Evolutionary conservation across 2,797 vertebrate genomes (phyloP), one percentile per base, ranked within the genome.

Genomic region (Astyanax mexicanus): DNA sequence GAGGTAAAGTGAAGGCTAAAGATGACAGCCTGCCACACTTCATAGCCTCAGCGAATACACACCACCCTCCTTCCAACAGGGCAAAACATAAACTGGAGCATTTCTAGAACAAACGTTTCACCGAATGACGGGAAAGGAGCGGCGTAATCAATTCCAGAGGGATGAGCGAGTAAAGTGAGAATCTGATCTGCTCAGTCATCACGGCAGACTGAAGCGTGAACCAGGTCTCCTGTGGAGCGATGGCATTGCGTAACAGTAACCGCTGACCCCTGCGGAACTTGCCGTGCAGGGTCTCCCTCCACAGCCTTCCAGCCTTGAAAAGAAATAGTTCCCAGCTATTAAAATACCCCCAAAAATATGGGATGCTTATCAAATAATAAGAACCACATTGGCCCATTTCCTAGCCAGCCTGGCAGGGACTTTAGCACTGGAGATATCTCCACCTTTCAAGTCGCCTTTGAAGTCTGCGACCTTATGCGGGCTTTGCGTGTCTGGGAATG

Each of bases 311-410:
- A 55, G 78, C 86, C 90, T 90, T 93, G 90, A 94, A 94, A 84
- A 93, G 90, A 82, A 84, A 90, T 87, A 61, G 85, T 86, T 81
- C 84, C 84, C 75, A 81, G 84, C 89, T 90, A 87, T 95, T 95
- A 93, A 95, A 94, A 92, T 90, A 89, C 92, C 92, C 94, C 74
- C 79, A 91, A 90, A 94, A 95, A 93, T 89, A 93, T 88, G 88
- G 92, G 92, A 90, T 92, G 88, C 92, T 95, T 95, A 95, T 93
- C 92, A 86, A 94, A 93, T 95, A 95, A 95, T 94, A 93, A 87
- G 91, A 94, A 95, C 88, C 95, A 95, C 89, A 93, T 95, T 95
- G 88, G 83, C 75, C 84, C 75, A 80, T 72, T 84, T 82, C 82
- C 86, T 73, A 72, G 78, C 84, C 65, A 84, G 81, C 77, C 83